phyloP scores from a whole-genome alignment of 2,113 vertebrate genomes.

The Coregonus clupeaformis region DNA sequence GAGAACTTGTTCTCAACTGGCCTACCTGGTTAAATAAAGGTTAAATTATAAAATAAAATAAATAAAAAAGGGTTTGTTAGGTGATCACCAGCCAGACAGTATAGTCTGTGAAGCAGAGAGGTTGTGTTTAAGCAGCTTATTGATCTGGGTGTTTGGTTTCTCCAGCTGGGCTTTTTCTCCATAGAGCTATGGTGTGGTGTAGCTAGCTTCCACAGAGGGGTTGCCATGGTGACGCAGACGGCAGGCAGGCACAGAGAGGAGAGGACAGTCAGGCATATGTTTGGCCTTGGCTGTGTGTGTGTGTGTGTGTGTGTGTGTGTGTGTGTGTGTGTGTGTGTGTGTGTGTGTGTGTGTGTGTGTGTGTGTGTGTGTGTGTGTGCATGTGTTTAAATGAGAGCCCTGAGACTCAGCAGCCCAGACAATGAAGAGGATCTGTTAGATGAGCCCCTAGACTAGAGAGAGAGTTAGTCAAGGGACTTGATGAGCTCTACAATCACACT shows the following conservation, averaged over 20 bases:
- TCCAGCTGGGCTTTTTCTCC: constrained; percentile 43
- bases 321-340: background rate
- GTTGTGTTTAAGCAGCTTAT: constrained; percentile 54
- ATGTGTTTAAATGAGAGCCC: background rate
- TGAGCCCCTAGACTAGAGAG: no score
- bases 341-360: background rate
- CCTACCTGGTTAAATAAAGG: no score
- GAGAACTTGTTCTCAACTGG: no score
- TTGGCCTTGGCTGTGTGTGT: constrained; percentile 52
- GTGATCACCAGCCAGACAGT: no score
- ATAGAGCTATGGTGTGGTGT: background rate
- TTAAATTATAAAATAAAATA: no score
- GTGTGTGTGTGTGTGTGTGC: background rate
- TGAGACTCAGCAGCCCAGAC: background rate
- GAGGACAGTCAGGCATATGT: constrained; percentile 42
- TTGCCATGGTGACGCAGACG: constrained; percentile 72
- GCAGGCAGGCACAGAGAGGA: constrained; percentile 35
- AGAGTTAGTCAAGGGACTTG: no score
- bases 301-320: background rate
- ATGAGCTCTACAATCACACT: no score
- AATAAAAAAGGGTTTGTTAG: no score
- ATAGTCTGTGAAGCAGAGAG: background rate
- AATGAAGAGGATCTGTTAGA: background rate
- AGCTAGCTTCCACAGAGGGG: constrained; percentile 25
- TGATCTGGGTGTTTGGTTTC: constrained; percentile 71